Base-by-base conservation (phyloP, 2,113 vertebrate genomes). In the Hemichromis elongatus region DNA sequence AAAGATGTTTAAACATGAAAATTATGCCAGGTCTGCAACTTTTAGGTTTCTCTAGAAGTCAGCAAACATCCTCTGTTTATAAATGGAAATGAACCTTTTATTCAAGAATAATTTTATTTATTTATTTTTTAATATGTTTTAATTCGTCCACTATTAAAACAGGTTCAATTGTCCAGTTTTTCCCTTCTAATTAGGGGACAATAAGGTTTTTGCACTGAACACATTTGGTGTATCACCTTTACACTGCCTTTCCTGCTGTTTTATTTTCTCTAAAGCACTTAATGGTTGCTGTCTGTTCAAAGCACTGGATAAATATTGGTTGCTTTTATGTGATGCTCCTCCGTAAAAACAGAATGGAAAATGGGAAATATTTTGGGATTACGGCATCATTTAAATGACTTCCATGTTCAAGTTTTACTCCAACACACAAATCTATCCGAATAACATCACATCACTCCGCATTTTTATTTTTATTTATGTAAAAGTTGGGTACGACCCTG, bases 221-320 rank as follows among this genome's bases (percentile, higher is more conserved):
- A 61, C 21, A 66, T 70, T 18, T 70, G 7, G 3, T 14, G 16
- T 26, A 70, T 10, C 14, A 16, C 66, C 21, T 45, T 45, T 12
- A 24, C 7, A 1, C n/a, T 40, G n/a, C n/a, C 2, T 68, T 68
- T 45, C 8, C 8, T 35, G 6, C 6, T 30, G 30, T 30, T 30
- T 30, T 30, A n/a, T n/a, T 19, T 70, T 70, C 40, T 5, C 8
- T 28, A 73, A 47, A 73, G 66, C 66, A 73, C 40, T 10, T 73
- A 18, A 9, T 19, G 5, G 24, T 42, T 18, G 2, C 40, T 45
- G 59, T 63, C 18, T 63, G 59, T 63, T 45, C 45, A 70, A 70
- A 70, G 21, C 8, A 70, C 0, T 73, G 66, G 9, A 73, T 47
- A 73, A 73, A 47, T 28, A 0, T 26, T 18, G 0, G 8, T 45